Conservation (phyloP, 2,888 invertebrate genomes). For the Argynnis bischoffii region DNA sequence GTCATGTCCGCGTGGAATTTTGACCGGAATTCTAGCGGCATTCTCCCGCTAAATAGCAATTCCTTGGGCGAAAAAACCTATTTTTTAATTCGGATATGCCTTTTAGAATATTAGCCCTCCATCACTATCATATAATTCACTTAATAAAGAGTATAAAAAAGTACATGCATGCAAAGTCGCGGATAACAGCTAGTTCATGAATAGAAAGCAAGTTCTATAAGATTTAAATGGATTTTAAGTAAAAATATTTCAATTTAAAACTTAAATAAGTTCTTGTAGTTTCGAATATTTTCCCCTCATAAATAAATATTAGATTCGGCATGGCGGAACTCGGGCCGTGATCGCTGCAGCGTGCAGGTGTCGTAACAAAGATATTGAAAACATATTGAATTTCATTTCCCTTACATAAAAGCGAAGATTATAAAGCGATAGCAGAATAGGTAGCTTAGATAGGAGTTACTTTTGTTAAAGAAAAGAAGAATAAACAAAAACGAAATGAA, state of each 20-base stretch:
- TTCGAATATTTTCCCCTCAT: conserved; percentile 17
- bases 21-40: too few species aligned
- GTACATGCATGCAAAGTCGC: not conserved
- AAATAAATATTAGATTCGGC: conserved; percentile 23
- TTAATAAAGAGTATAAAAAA: too few species aligned
- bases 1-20: too few species aligned
- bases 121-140: too few species aligned
- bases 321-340: not conserved
- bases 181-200: not conserved
- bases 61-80: too few species aligned
- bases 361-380: conserved; percentile 22
- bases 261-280: conserved; percentile 15
- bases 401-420: conserved; percentile 24
- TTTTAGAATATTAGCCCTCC: too few species aligned
- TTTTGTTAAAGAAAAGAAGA: too few species aligned
- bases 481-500: too few species aligned
- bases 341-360: conserved; percentile 15
- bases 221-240: not conserved
- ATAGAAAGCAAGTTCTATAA: not conserved
- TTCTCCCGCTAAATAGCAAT: too few species aligned
- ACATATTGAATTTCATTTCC: conserved; percentile 30
- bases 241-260: conserved; percentile 22
- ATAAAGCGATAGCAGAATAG: conserved; percentile 3
- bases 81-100: too few species aligned
- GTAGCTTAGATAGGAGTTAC: too few species aligned